Base-by-base conservation (phyloP, 2,888 invertebrate genomes). In the Graphium colonna region DNA sequence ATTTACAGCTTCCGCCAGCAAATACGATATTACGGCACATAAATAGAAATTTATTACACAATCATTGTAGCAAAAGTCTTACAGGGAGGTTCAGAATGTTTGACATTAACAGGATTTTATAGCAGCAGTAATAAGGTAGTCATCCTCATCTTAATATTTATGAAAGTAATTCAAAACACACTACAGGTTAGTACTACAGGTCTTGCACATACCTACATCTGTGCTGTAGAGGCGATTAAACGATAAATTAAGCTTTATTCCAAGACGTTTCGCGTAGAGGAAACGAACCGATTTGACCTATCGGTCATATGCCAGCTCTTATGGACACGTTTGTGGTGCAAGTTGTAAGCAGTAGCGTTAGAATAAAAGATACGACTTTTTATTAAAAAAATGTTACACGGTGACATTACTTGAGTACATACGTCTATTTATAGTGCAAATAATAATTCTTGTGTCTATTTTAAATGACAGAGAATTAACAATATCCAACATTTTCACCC, bases 241-340 rank as follows among this genome's bases (percentile, higher is more conserved):
- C 28, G 12, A 39, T 52, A 56, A 60, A 64, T 62, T 64, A 67
- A 66, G 59, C 59, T 57, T 68, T 64, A 65, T 64, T 68, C 60
- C 61, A 59, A 60, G 58, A 26, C 58, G 52, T 54, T 21, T 45
- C 55, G 52, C 52, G 47, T 52, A 33, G 42, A 57, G 53, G 49
- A 59, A 60, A 59, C 40, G 60, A 56, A 57, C 57, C 44, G 51
- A 55, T 57, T 56, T 57, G 60, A 63, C 63, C 63, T 56, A 12
- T 46, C 44, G 61, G 63, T 61, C 58, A 61, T 51, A 56, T 56
- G 56, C 48, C 40, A 49, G 57, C 56, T 55, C 58, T 63, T 67
- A 65, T 62, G 58, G 57, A 38, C 38, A 3, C 47, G 47, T n/a
- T 51, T 55, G 12, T 55, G 60, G 61, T 54, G 8, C 31, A 58